phyloP scores from a whole-genome alignment of 1,140 invertebrate species.

The Mylabris phalerata region DNA sequence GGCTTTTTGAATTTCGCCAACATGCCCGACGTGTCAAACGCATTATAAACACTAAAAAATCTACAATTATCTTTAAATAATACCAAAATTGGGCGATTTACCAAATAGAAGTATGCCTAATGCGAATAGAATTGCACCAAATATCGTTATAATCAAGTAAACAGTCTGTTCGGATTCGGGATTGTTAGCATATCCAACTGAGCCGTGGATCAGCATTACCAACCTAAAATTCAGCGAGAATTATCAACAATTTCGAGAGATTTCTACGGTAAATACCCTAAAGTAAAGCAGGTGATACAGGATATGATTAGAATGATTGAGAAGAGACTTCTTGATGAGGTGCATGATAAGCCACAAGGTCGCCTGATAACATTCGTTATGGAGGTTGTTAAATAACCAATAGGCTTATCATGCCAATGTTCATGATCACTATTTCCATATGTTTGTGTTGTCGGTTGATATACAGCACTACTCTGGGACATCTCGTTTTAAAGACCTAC shows the following conservation, averaged over 20 bases:
- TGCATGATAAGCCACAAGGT: conserved; percentile 40
- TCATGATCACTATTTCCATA: conserved; percentile 52
- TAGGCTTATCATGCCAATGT: conserved; percentile 43
- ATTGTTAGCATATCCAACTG: conserved; percentile 31
- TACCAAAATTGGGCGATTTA: conserved; percentile 13
- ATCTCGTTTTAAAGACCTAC: conserved; percentile 36
- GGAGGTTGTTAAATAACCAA: conserved; percentile 51
- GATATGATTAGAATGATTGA: conserved; percentile 32
- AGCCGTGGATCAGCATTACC: conserved; percentile 34
- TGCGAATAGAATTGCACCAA: conserved; percentile 33
- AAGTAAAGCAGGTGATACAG: conserved; percentile 27
- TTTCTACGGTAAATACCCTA: conserved; percentile 25
- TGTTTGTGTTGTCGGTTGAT: conserved; percentile 63
- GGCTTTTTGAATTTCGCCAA: conserved; percentile 28
- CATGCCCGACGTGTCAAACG: conserved; percentile 33
- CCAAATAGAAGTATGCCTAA: conserved; percentile 31
- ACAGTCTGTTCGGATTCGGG: conserved; percentile 28
- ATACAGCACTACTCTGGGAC: conserved; percentile 57
- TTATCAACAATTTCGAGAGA: background rate
- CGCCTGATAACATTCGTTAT: conserved; percentile 45
- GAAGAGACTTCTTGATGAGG: conserved; percentile 28
- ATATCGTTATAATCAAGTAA: conserved; percentile 32
- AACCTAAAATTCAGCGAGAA: conserved; percentile 21
- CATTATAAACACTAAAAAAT: conserved; percentile 31
- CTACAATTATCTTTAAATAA: background rate